These are phyloP conservation scores for Trypoxylus dichotomus DNA, from an alignment of 1,140 invertebrate species.

Conservation along the genomic window DNA sequence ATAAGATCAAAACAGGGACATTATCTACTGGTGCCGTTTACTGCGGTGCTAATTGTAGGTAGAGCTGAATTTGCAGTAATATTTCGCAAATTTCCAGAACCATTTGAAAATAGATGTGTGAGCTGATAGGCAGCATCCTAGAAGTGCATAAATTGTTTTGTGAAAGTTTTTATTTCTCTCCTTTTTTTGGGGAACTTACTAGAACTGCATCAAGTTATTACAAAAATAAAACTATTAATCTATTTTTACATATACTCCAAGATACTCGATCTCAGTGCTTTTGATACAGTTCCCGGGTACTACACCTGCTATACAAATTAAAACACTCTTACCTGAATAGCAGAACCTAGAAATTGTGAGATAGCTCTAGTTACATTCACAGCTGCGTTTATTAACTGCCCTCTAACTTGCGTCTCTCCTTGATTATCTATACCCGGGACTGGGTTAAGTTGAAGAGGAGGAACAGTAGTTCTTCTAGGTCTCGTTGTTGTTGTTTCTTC, in stretches of 20 bases:
- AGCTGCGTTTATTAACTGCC: conserved; percentile 67
- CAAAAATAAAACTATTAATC: too few species aligned
- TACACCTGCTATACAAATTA: too few species aligned
- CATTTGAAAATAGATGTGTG: conserved; percentile 37
- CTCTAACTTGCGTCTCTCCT: conserved; percentile 55
- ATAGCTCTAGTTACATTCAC: conserved; percentile 73
- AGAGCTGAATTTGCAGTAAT: background rate
- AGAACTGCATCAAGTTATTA: background rate
- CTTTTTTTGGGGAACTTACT: too few species aligned
- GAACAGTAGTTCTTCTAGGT: conserved; percentile 34
- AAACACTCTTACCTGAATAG: conserved; percentile 63
- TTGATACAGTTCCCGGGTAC: background rate
- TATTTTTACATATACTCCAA: too few species aligned
- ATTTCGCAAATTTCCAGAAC: conserved; percentile 29
- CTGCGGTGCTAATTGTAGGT: background rate
- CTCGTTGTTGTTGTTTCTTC: conserved; percentile 35
- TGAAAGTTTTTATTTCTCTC: background rate
- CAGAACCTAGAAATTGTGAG: conserved; percentile 72
- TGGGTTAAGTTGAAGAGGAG: conserved; percentile 47
- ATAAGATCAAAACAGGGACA: background rate
- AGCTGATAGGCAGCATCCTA: conserved; percentile 43
- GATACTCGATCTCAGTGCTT: background rate
- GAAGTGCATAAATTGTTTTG: conserved; percentile 31
- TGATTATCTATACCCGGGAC: conserved; percentile 46
- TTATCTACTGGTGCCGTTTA: conserved; percentile 4